A percentile compares a stretch with the other conserved stretches of the same genome.
These are phyloP conservation scores for Dicentrarchus labrax DNA, from an alignment of 2,113 vertebrate species.

Conservation along the genomic window DNA sequence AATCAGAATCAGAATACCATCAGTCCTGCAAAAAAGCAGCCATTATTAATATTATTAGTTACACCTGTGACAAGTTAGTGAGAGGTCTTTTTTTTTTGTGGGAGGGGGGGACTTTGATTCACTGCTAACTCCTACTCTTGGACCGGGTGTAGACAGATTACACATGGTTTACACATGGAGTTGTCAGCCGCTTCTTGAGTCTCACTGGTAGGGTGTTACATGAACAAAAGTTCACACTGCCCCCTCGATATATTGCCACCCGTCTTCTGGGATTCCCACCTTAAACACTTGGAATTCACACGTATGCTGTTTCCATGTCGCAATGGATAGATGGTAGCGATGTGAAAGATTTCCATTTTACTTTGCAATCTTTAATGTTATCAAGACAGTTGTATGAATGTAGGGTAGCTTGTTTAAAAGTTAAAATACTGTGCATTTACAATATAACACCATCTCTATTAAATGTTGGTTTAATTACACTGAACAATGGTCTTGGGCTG, in stretches of 20 bases:
- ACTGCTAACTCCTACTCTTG: background rate
- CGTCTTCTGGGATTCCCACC: conserved; percentile 22
- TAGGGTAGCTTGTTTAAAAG: background rate
- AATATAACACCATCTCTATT: background rate
- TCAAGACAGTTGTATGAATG: background rate
- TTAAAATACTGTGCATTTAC: background rate
- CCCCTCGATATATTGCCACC: background rate
- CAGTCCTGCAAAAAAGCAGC: background rate
- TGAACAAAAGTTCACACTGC: background rate
- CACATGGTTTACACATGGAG: background rate
- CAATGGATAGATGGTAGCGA: background rate
- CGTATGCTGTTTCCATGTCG: background rate
- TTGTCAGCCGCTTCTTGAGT: background rate
- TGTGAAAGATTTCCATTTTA: background rate
- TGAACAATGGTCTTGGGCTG: no score
- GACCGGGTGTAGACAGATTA: background rate
- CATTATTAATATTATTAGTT: background rate
- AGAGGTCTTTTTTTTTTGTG: background rate
- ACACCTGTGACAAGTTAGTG: background rate
- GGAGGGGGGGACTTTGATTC: background rate
- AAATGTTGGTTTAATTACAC: no score
- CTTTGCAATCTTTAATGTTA: background rate
- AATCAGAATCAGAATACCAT: no score
- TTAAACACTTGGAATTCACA: background rate
- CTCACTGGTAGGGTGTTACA: background rate